Evolutionary conservation across 2,113 vertebrate genomes (phyloP), one percentile per base, ranked within the genome.

Genomic region (Columba janthina): DNA sequence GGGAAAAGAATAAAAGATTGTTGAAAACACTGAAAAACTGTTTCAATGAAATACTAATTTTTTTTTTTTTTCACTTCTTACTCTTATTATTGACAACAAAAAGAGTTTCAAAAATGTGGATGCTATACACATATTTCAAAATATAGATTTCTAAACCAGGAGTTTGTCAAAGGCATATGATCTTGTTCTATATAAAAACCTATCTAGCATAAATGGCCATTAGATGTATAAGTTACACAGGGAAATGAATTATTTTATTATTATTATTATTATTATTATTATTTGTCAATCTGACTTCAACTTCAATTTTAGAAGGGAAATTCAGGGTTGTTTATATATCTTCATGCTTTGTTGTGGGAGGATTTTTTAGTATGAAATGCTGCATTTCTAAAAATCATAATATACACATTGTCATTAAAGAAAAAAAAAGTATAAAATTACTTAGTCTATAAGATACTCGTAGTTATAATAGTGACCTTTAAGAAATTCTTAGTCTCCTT

Each of bases 21-120:
- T 58, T 94, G 60, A 92, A 89, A 57, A 90, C 38, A 28, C 12
- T 60, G 32, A 50, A 76, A 81, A 91, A 69, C 34, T 91, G 56
- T 77, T 85, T n/a, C 15, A 94, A 13, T 10, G 5, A 34, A 40
- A 40, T n/a, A 48, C 5, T 20, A 15, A 12, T 54, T 90, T 42
- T 19, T 76, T 94, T 40, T 54, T 90, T 42, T 19, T 76, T 94
- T 74, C 29, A 65, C 17, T 31, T 70, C 15, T 83, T 46, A 42
- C 5, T 93, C 91, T 88, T 50, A 58, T 85, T 88, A 48, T 32
- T 94, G 56, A 84, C 12, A 80, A 73, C 2, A 46, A 16, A 87
- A 84, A 40, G 29, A 76, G 29, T 12, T 78, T 88, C 5, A 87
- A 34, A 91, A 79, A 18, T 28, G 12, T 54, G 40, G 34, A 74